Base-by-base conservation (phyloP, 2,888 invertebrate genomes). In the Iphiclides podalirius region DNA sequence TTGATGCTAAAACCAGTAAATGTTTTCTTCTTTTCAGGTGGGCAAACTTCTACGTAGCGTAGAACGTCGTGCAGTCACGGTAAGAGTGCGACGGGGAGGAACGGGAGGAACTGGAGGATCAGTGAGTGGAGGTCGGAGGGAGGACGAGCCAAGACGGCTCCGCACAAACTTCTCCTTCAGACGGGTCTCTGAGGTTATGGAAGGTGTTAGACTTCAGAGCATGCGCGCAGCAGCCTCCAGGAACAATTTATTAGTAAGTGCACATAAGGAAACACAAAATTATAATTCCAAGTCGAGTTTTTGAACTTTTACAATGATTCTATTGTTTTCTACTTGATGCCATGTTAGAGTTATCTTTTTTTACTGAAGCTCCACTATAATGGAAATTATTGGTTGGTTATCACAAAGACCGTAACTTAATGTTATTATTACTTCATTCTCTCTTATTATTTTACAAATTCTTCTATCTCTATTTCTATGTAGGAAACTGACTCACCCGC, bases 131-230 rank as follows among this genome's bases (percentile, higher is more conserved):
- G 46, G 69, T 64, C 2, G 75, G 64, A 50, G 69, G 61, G 54
- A 67, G 36, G 67, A 64, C 6, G 72, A 68, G 55, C 62, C 63
- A 38, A 64, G 59, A 33, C 60, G 64, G 37, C 66, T 74, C 46
- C 75, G 83, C 42, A 73, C 80, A 15, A 89, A 89, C 68, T 89
- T 89, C 69, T 85, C 89, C 20, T 89, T 89, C 61, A 61, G 89
- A 42, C 64, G 89, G 11, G 89, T 89, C n/a, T 89, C 89, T 0
- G 89, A 89, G 45, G 89, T 89, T 42, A 86, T 89, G 86, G 89
- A 89, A 59, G 89, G 87, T 1, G 89, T 89, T 0, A 61, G 89
- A 4, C 56, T 88, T 52, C 87, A 88, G 60, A 73, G 88, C 41
- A 84, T 89, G 75, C 66, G 82, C 14, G 75, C 79, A 1, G 72